These are phyloP conservation scores for Drosophila mettleri DNA, from an alignment of 2,888 invertebrate species.

Conservation along the genomic window DNA sequence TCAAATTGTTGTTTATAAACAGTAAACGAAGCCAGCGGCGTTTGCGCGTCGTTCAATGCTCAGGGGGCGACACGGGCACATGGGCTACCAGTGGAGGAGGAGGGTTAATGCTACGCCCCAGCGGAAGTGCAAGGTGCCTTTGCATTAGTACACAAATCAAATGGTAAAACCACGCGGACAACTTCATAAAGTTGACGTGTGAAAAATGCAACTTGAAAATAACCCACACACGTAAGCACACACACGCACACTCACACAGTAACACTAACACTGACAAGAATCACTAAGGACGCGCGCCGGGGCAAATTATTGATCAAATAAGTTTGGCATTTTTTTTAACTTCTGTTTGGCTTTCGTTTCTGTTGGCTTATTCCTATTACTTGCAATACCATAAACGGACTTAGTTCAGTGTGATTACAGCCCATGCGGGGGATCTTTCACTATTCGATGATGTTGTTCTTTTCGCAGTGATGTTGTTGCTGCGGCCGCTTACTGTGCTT, in stretches of 20 bases:
- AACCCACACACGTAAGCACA: constrained; percentile 22
- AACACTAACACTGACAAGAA: constrained; percentile 20
- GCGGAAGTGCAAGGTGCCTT: constrained; percentile 50
- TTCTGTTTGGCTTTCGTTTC: constrained; percentile 12
- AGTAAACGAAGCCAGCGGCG: constrained; percentile 69
- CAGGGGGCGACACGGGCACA: background rate
- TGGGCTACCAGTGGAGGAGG: constrained; percentile 13
- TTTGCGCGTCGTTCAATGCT: constrained; percentile 34
- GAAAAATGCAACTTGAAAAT: constrained; percentile 65
- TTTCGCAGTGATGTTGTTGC: constrained; percentile 5
- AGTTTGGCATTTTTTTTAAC: constrained; percentile 33
- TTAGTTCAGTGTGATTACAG: constrained; percentile 10
- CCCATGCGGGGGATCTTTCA: constrained; percentile 20
- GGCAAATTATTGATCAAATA: constrained; percentile 81
- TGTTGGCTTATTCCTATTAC: constrained; percentile 14
- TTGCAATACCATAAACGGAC: constrained; percentile 20
- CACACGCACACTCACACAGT: constrained; percentile 21
- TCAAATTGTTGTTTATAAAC: constrained; percentile 79
- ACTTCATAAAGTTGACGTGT: constrained; percentile 72
- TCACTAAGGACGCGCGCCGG: constrained; percentile 70
- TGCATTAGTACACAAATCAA: constrained; percentile 72
- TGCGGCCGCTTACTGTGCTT: constrained; percentile 45
- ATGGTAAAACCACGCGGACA: constrained; percentile 45
- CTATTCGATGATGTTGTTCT: constrained; percentile 5
- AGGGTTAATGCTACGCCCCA: constrained; percentile 51